Evolutionary conservation across 1,140 invertebrate genomes (phyloP).

Genomic region (Brachionus manjavacas): DNA sequence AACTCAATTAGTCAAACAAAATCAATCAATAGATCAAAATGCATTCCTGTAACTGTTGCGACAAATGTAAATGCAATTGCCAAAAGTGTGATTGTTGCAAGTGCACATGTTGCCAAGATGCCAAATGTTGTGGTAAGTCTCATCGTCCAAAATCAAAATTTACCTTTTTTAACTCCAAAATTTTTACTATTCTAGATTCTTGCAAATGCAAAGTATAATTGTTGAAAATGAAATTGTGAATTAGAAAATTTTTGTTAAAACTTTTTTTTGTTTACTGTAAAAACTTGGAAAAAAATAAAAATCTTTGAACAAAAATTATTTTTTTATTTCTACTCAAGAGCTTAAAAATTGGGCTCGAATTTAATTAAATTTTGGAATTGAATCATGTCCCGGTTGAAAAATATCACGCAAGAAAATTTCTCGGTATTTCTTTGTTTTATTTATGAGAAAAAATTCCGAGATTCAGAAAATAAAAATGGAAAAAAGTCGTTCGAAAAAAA

Average conservation of each 20-base stretch:
- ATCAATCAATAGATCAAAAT: neutral
- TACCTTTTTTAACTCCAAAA: neutral
- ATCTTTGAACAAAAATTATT: neutral
- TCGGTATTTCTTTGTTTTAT: neutral
- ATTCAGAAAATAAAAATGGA: neutral
- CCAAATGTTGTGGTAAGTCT: conserved; percentile 18
- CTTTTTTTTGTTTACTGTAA: neutral
- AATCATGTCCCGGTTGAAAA: neutral
- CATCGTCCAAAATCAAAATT: neutral
- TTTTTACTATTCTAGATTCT: neutral
- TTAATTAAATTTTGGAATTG: neutral
- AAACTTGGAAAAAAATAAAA: neutral
- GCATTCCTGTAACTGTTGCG: conserved; percentile 26
- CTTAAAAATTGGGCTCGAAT: neutral
- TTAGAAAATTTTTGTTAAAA: neutral
- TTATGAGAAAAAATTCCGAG: neutral
- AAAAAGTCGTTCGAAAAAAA: neutral
- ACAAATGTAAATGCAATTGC: conserved; percentile 36
- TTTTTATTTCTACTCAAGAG: neutral
- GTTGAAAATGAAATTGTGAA: neutral
- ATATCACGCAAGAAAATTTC: neutral
- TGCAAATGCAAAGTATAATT: neutral
- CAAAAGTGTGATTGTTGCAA: conserved; percentile 20
- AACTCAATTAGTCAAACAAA: neutral
- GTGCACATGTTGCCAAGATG: neutral